Percentiles rank a stretch among this genome's conserved stretches.
These are phyloP conservation scores for Pampusana beccarii DNA, from an alignment of 2,113 vertebrate species.

Conservation along the genomic window DNA sequence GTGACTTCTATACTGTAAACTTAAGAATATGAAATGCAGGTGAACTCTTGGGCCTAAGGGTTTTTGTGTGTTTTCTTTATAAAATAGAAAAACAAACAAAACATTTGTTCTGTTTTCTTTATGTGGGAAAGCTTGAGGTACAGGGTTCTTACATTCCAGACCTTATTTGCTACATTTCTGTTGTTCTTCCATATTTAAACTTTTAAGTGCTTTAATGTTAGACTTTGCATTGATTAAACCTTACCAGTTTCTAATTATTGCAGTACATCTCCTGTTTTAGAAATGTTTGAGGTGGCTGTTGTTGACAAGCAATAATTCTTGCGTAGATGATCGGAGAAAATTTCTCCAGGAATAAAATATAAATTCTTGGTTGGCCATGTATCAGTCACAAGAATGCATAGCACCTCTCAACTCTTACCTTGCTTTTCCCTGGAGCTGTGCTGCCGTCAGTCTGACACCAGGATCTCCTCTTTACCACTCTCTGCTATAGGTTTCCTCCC, in stretches of 20 bases:
- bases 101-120: conserved; percentile 61
- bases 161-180: neutral
- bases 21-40: conserved; percentile 62
- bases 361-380: neutral
- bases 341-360: neutral
- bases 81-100: conserved; percentile 62
- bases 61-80: conserved; percentile 70
- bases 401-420: neutral
- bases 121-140: conserved; percentile 33
- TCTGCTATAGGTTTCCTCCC: neutral
- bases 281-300: neutral
- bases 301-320: neutral
- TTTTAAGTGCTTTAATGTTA: conserved; percentile 41
- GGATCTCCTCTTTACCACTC: neutral
- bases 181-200: conserved; percentile 45
- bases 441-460: neutral
- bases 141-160: conserved; percentile 56
- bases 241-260: neutral
- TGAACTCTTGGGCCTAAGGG: conserved; percentile 66
- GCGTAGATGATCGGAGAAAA: neutral
- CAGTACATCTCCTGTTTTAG: neutral
- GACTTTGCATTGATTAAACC: conserved; percentile 48
- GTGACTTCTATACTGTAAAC: conserved; percentile 71
- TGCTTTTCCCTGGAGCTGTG: neutral
- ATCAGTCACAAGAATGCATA: fast-evolving